Percentiles rank a stretch among this genome's conserved stretches.
Evolutionary conservation across 2,113 vertebrate genomes (phyloP).

Genomic region (human): DNA sequence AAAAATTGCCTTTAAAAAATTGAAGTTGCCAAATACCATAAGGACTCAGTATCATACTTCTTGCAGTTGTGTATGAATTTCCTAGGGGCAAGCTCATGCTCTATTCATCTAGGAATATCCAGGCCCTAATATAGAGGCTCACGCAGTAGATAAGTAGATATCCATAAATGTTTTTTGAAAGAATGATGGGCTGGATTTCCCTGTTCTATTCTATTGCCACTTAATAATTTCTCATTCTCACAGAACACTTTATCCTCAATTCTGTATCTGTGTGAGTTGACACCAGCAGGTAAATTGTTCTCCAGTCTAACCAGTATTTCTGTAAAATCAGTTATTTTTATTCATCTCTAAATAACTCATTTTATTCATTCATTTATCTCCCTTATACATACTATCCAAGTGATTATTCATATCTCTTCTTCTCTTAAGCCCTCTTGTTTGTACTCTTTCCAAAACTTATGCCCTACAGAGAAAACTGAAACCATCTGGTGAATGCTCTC

Average conservation of each 20-base stretch:
- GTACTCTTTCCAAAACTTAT: slow-evolving; percentile 38
- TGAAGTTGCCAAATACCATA: background rate
- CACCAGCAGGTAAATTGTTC: slow-evolving; percentile 53
- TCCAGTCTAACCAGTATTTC: slow-evolving; percentile 41
- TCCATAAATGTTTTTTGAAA: background rate
- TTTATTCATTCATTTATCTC: slow-evolving; percentile 19
- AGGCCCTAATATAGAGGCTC: background rate
- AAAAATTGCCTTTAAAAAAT: background rate
- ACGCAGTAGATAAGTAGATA: background rate
- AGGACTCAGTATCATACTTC: background rate
- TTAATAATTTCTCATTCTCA: slow-evolving; percentile 51
- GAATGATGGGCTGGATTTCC: background rate
- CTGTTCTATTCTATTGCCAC: background rate
- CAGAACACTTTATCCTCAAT: background rate
- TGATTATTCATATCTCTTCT: slow-evolving; percentile 43
- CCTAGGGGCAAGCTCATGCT: background rate
- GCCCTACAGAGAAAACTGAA: slow-evolving; percentile 36
- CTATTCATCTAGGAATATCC: background rate
- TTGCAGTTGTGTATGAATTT: background rate
- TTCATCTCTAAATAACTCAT: slow-evolving; percentile 60
- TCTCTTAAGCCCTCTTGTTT: background rate
- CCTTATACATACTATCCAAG: background rate
- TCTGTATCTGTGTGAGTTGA: background rate
- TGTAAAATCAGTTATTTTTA: slow-evolving; percentile 52
- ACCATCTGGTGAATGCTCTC: background rate